These are phyloP conservation scores for Desmodus rotundus DNA, from an alignment of 2,113 vertebrate species.

Conservation along the genomic window DNA sequence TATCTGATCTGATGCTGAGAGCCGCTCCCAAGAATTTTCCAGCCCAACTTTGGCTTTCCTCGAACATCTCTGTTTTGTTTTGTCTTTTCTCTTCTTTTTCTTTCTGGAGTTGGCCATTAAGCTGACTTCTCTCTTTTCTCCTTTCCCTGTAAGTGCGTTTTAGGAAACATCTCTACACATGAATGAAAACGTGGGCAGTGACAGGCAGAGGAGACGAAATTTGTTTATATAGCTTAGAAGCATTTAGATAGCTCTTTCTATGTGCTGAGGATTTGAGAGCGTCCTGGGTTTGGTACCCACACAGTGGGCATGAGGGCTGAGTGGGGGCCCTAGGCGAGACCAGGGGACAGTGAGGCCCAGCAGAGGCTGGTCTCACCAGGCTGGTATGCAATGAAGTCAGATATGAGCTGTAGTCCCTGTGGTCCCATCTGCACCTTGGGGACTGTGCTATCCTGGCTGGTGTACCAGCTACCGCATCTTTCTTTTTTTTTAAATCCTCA, in stretches of 20 bases:
- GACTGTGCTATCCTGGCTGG: background rate
- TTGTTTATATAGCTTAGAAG: background rate
- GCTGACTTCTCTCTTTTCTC: background rate
- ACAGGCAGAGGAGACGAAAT: background rate
- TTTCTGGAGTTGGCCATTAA: background rate
- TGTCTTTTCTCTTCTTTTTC: background rate
- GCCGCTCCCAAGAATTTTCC: slow-evolving; percentile 61
- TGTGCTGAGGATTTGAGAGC: background rate
- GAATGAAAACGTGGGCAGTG: background rate
- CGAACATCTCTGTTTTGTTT: background rate
- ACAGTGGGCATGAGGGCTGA: fast-evolving
- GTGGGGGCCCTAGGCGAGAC: fast-evolving
- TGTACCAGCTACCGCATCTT: background rate
- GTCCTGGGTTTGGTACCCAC: background rate
- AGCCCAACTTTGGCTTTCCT: slow-evolving; percentile 48
- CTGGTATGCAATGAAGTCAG: background rate
- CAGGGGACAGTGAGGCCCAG: background rate
- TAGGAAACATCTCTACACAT: background rate
- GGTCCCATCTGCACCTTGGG: background rate
- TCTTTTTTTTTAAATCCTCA: background rate
- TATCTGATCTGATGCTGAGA: slow-evolving; percentile 71
- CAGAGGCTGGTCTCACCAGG: background rate
- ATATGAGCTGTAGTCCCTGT: background rate
- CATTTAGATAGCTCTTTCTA: background rate
- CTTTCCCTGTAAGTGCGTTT: background rate